A percentile compares a stretch with the other conserved stretches of the same genome.
These are phyloP conservation scores for Ammospiza nelsoni DNA, from an alignment of 2,113 vertebrate genomes.

Conservation along the genomic window DNA sequence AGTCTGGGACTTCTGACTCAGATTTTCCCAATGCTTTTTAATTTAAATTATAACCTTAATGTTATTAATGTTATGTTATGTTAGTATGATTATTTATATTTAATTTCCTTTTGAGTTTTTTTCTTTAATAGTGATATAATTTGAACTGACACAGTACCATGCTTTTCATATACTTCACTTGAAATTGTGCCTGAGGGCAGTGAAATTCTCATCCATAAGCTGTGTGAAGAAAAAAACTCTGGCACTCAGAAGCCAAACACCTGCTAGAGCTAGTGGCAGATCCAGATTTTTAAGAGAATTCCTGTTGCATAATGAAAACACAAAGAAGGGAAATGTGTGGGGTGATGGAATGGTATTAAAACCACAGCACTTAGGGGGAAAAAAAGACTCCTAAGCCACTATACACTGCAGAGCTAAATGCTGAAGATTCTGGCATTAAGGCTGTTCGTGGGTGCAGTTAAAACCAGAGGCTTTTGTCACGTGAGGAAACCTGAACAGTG, in stretches of 20 bases:
- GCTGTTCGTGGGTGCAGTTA: not conserved
- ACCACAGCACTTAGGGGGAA: not conserved
- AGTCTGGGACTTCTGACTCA: constrained; percentile 30
- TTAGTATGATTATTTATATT: constrained; percentile 65
- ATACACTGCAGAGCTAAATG: not conserved
- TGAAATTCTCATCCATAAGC: constrained; percentile 57
- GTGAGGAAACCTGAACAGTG: not conserved
- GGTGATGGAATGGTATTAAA: constrained; percentile 38
- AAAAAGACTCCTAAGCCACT: not conserved
- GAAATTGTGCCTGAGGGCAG: constrained; percentile 58
- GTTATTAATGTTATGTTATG: constrained; percentile 51
- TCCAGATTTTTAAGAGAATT: constrained; percentile 62
- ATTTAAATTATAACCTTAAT: constrained; percentile 56
- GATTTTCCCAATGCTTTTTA: constrained; percentile 36
- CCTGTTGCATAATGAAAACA: constrained; percentile 62
- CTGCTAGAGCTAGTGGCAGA: constrained; percentile 46
- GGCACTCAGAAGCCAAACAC: constrained; percentile 56
- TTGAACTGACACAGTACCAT: constrained; percentile 66
- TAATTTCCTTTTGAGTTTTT: constrained; percentile 62
- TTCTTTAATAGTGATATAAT: constrained; percentile 63
- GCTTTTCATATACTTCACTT: constrained; percentile 65
- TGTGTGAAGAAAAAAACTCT: not conserved
- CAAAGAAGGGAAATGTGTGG: constrained; percentile 39
- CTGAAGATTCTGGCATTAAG: not conserved
- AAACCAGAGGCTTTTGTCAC: not conserved